Evolutionary conservation across 2,888 invertebrate species (phyloP).

Genomic region (Chymomyza caudatula): DNA sequence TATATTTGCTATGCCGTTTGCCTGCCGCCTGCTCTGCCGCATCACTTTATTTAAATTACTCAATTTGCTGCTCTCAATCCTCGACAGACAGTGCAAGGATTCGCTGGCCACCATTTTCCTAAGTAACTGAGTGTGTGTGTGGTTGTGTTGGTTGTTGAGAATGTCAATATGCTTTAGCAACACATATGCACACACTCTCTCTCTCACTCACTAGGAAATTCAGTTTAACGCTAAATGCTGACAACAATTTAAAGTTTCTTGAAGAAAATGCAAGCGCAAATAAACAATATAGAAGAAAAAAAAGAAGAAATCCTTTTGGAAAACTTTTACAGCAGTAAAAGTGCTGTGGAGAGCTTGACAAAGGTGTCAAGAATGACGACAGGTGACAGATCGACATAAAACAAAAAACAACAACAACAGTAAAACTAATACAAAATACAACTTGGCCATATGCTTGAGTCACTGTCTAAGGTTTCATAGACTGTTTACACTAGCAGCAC

Average conservation of each 20-base stretch:
- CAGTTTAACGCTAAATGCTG: constrained; percentile 25
- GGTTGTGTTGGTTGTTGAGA: neutral
- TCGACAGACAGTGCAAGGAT: constrained; percentile 1
- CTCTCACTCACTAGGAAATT: constrained; percentile 25
- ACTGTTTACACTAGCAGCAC: neutral
- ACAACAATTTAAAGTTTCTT: constrained; percentile 2
- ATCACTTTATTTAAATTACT: constrained; percentile 54
- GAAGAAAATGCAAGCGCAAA: neutral
- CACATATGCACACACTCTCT: constrained; percentile 14
- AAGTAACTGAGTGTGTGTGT: neutral
- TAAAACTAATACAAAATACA: constrained; percentile 28
- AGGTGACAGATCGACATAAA: constrained; percentile 11
- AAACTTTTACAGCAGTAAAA: neutral
- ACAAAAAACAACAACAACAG: constrained; percentile 17
- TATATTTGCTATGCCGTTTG: constrained; percentile 21
- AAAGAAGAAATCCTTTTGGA: neutral
- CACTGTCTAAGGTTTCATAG: neutral
- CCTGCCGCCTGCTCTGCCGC: constrained; percentile 2
- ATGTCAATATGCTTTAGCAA: constrained; percentile 31
- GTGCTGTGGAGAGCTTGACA: neutral
- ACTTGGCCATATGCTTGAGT: neutral
- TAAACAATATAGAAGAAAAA: neutral
- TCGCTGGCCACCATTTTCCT: neutral
- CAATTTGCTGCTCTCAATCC: constrained; percentile 44
- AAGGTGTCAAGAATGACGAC: constrained; percentile 13